These are phyloP conservation scores for Campoplex nolae DNA, from an alignment of 2,888 invertebrate species.

Conservation along the genomic window DNA sequence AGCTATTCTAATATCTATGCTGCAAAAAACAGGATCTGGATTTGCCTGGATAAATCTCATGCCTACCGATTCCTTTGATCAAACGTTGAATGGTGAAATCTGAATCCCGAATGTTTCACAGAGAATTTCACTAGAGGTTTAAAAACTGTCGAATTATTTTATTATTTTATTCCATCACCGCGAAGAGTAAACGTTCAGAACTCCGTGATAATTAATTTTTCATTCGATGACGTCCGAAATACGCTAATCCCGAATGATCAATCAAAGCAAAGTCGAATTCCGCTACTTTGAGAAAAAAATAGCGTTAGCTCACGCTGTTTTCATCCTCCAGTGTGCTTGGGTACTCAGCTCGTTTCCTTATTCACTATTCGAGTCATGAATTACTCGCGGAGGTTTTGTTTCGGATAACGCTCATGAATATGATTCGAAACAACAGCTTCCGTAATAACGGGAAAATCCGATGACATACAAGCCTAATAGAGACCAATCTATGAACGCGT, in stretches of 20 bases:
- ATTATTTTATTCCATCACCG: not conserved
- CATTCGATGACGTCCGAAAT: not conserved
- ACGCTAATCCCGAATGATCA: not conserved
- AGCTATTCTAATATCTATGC: constrained; percentile 11
- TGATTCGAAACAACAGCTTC: not conserved
- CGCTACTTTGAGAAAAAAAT: not conserved
- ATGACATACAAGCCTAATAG: constrained; percentile 45
- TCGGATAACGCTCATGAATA: not conserved
- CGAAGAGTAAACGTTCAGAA: not conserved
- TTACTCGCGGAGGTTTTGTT: not conserved
- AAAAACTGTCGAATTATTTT: not conserved
- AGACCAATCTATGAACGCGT: constrained; percentile 14
- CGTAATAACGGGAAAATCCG: constrained; percentile 39
- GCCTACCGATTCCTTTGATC: not conserved
- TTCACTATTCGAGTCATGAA: not conserved
- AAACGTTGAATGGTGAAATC: constrained; percentile 1
- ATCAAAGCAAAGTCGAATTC: not conserved
- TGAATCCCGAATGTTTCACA: not conserved
- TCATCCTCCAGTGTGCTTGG: not conserved
- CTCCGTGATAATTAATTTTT: not conserved
- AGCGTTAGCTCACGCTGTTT: not conserved
- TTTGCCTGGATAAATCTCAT: constrained; percentile 9
- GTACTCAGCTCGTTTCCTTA: not conserved
- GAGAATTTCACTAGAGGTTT: not conserved
- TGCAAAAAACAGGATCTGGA: constrained; percentile 20